Percentiles rank a stretch among this genome's conserved stretches.
Conservation (phyloP, 2,113 vertebrate genomes). For the Corvus moneduloides region DNA sequence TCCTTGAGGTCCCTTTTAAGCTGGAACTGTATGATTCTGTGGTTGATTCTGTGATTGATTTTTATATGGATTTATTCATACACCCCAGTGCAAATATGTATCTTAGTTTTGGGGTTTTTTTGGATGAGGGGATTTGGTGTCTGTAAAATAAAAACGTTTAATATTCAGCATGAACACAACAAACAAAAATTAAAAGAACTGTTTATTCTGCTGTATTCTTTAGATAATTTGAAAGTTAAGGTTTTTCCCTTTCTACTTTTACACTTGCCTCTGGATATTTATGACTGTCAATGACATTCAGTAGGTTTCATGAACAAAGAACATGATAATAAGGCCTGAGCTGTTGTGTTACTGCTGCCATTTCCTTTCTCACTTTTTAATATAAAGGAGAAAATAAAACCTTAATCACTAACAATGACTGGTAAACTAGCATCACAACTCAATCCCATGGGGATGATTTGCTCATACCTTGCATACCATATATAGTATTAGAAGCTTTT, state of each 20-base stretch:
- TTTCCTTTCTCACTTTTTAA: constrained; percentile 35
- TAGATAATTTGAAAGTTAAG: background rate
- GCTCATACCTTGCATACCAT: background rate
- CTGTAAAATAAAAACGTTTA: background rate
- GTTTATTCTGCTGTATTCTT: background rate
- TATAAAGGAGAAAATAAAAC: background rate
- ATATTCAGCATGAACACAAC: background rate
- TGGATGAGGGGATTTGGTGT: background rate
- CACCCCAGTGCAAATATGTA: background rate
- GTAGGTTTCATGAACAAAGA: constrained; percentile 21
- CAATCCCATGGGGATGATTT: background rate
- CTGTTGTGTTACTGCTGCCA: background rate
- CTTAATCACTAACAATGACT: constrained; percentile 1
- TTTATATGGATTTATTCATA: background rate
- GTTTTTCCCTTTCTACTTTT: background rate
- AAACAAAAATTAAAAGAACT: background rate
- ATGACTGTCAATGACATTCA: background rate
- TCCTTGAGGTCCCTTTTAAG: background rate
- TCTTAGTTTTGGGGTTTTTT: background rate
- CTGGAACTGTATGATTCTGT: background rate
- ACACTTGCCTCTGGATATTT: background rate
- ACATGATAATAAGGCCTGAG: background rate
- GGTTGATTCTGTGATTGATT: background rate
- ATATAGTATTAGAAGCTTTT: background rate
- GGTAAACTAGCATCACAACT: background rate